Conservation (phyloP, 2,113 vertebrate genomes). For the Henicopernis longicauda region DNA sequence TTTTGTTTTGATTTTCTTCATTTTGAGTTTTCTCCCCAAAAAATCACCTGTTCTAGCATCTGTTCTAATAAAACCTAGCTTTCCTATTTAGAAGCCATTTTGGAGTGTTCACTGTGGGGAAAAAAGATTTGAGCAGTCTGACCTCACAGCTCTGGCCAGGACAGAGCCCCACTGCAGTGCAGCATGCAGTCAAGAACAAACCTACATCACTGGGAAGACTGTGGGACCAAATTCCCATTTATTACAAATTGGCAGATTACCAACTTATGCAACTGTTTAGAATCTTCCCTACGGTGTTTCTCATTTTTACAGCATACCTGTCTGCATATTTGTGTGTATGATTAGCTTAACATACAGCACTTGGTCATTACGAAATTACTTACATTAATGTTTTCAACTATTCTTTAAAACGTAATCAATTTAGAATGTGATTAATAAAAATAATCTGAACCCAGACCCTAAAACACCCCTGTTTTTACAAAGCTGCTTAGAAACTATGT, state of each 20-base stretch:
- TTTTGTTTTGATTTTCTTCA: neutral
- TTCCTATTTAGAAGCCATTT: neutral
- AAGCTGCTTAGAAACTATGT: neutral
- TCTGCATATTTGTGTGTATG: neutral
- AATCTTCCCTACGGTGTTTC: neutral
- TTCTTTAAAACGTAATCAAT: neutral
- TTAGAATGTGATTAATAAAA: neutral
- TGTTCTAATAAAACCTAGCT: neutral
- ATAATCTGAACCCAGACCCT: neutral
- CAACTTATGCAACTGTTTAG: neutral
- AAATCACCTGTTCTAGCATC: neutral
- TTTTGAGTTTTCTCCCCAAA: neutral
- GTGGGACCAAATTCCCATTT: neutral
- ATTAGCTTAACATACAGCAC: neutral
- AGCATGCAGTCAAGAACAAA: neutral
- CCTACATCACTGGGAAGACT: neutral
- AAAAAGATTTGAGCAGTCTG: neutral
- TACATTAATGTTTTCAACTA: neutral
- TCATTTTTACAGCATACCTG: neutral
- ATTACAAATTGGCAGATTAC: neutral
- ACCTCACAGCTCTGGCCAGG: neutral
- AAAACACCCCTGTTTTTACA: neutral
- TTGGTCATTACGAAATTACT: neutral
- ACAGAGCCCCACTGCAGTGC: neutral
- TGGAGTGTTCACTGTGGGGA: neutral